Percentiles rank a stretch among this genome's conserved stretches.
Evolutionary conservation across 1,140 invertebrate genomes (phyloP).

Genomic region (Wiebesia pumilae): DNA sequence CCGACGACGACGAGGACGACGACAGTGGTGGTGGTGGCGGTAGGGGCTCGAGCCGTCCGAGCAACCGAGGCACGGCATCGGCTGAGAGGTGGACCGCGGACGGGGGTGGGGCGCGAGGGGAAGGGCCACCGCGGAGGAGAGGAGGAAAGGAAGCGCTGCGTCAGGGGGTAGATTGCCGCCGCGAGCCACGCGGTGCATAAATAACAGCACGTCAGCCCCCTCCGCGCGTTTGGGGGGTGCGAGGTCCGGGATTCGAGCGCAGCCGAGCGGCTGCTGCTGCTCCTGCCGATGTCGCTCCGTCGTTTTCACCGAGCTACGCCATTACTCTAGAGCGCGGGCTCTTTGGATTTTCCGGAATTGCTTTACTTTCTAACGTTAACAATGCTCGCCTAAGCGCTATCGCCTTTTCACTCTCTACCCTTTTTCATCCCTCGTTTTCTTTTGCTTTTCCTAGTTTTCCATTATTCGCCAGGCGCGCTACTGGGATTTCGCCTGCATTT

Average conservation of each 20-base stretch:
- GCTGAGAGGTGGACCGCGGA: neutral
- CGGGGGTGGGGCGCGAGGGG: neutral
- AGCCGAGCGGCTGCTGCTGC: constrained; percentile 23
- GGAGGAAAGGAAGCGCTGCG: neutral
- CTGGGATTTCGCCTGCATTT: neutral
- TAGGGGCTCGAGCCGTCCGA: neutral
- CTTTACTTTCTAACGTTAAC: constrained; percentile 26
- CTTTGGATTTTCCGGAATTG: constrained; percentile 39
- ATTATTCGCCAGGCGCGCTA: neutral
- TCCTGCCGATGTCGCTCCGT: neutral
- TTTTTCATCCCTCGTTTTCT: neutral
- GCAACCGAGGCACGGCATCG: neutral
- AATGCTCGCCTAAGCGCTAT: neutral
- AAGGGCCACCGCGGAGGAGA: neutral
- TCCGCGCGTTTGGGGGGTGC: constrained; percentile 32
- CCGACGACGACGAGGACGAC: neutral
- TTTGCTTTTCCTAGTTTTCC: neutral
- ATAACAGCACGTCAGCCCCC: constrained; percentile 53
- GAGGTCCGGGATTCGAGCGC: constrained; percentile 40
- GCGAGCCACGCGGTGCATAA: constrained; percentile 52
- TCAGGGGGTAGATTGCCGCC: constrained; percentile 48
- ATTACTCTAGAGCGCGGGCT: constrained; percentile 16
- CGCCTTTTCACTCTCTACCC: neutral
- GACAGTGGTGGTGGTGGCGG: neutral
- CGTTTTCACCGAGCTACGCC: constrained; percentile 41